These are phyloP conservation scores for Leptonema lineaticorne DNA, from an alignment of 1,140 invertebrate species.

Conservation along the genomic window DNA sequence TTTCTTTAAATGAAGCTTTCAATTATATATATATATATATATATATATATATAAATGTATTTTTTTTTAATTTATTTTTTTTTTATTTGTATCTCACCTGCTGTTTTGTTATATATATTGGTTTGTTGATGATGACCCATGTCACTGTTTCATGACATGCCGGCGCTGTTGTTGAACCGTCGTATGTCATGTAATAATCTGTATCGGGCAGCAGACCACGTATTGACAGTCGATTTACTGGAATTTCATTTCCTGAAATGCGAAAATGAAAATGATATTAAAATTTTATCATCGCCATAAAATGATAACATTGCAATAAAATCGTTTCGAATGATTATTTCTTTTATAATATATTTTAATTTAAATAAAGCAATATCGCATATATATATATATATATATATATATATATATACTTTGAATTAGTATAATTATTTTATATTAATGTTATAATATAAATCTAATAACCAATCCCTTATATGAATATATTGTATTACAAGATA, in stretches of 20 bases:
- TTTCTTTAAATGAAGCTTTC: no score
- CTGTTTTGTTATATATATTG: conserved; percentile 93
- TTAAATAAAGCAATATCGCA: no score
- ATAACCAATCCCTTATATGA: no score
- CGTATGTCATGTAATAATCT: conserved; percentile 95
- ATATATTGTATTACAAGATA: no score
- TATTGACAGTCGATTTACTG: conserved; percentile 79
- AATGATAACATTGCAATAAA: not conserved
- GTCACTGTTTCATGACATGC: conserved; percentile 91
- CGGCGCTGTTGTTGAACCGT: conserved; percentile 93
- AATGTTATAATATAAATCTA: no score
- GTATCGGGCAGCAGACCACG: conserved; percentile 86
- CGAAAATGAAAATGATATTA: not conserved
- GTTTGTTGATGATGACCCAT: conserved; percentile 95
- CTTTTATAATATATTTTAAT: no score
- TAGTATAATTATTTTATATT: no score
- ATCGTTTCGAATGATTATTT: no score
- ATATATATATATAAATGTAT: not conserved
- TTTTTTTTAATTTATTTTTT: not conserved
- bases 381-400: no score
- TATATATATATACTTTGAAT: no score
- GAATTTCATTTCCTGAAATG: conserved; percentile 71
- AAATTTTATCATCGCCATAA: not conserved
- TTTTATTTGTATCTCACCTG: conserved; percentile 63
- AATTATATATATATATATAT: no score